phyloP scores from a whole-genome alignment of 2,113 vertebrate species.

The Ailuropoda melanoleuca region DNA sequence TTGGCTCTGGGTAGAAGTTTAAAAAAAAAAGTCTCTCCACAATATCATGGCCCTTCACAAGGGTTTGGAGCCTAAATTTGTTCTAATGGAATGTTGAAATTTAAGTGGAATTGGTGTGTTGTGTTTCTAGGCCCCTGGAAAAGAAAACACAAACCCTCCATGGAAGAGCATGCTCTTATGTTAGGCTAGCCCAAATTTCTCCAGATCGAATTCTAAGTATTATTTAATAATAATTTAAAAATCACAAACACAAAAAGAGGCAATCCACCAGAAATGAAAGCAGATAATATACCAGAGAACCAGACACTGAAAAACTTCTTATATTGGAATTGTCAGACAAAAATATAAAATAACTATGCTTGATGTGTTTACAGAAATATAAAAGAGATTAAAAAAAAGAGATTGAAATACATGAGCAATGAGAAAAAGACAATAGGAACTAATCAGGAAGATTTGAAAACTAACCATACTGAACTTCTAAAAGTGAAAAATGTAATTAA shows the following conservation, averaged over 20 bases:
- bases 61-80: neutral
- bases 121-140: neutral
- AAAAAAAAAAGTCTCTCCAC: neutral
- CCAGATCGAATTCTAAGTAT: neutral
- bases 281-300: neutral
- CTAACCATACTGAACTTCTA: neutral
- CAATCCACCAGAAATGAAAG: neutral
- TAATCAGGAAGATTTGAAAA: conserved; percentile 10
- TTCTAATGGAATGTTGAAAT: neutral
- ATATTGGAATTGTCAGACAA: neutral
- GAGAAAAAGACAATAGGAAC: neutral
- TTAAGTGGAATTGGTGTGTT: neutral
- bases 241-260: neutral
- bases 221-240: neutral
- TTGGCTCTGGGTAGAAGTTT: neutral
- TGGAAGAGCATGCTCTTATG: neutral
- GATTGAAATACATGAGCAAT: neutral
- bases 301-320: neutral
- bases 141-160: neutral
- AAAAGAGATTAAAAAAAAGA: neutral
- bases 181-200: neutral
- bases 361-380: neutral
- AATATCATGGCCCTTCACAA: neutral
- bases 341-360: neutral
- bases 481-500: conserved; percentile 41